Evolutionary conservation across 1,140 invertebrate genomes (phyloP), one percentile per base, ranked within the genome.

Genomic region (Tenebrio molitor): DNA sequence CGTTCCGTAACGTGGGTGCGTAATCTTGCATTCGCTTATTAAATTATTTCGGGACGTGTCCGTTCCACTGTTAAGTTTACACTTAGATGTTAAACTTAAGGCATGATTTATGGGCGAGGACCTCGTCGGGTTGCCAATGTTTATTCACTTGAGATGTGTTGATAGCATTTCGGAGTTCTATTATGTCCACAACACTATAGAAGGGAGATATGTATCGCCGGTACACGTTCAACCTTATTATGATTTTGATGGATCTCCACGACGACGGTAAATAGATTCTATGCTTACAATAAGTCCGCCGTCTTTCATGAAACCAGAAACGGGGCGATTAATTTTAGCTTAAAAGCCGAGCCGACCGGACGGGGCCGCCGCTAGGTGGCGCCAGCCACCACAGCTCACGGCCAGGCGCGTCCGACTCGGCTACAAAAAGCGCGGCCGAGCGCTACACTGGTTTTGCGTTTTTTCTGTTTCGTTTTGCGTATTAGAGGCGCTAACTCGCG

Each of bases 111-210:
- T 58, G 50, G 29, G 23, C 23, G 23, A 25, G 50, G 23, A 58
- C 50, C 50, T 58, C 50, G 15, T 58, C 50, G 50, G 50, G 21
- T 58, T 58, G 50, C 50, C 50, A 58, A 58, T 58, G 50, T 58
- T 58, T 58, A 58, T 58, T 58, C 50, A 58, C 50, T 58, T 29
- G 50, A 58, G 50, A 58, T 58, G 50, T 58, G 50, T 58, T 58
- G 50, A 58, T 58, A 58, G 50, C 50, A 29, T 50, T 50, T 50
- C 50, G 23, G 23, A 58, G 21, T 58, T 58, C 50, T 29, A 58
- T 58, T 58, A 58, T 58, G 21, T 29, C 21, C 50, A 58, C 21
- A 29, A 58, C 23, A 58, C 50, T 29, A 58, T 58, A 58, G 50
- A 58, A 58, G 15, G 50, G 21, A 58, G 50, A 58, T 58, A 58